Percentiles rank a stretch among this genome's conserved stretches.
phyloP scores from a whole-genome alignment of 2,797 vertebrate species.

The Xenopus petersii region DNA sequence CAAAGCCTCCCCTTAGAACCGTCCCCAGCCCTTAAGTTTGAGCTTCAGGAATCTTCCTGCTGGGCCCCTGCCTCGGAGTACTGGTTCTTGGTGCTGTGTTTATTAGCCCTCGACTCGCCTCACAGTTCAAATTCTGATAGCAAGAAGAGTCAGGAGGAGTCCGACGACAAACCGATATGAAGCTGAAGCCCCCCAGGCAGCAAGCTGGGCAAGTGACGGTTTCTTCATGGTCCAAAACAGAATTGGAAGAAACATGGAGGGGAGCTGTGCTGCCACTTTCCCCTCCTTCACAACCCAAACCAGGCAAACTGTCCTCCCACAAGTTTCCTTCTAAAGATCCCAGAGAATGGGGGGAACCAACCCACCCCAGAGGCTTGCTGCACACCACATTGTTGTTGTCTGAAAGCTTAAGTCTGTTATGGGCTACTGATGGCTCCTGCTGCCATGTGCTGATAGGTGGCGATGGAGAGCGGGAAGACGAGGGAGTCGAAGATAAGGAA shows the following conservation, averaged over 20 bases:
- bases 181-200: slow-evolving; percentile 83
- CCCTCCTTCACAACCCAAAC: slow-evolving; percentile 52
- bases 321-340: slow-evolving; percentile 60
- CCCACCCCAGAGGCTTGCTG: slow-evolving; percentile 72
- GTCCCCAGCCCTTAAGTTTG: slow-evolving; percentile 67
- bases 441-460: slow-evolving; percentile 67
- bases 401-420: slow-evolving; percentile 68
- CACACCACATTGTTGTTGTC: slow-evolving; percentile 72
- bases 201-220: slow-evolving; percentile 86
- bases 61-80: slow-evolving; percentile 58
- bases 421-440: slow-evolving; percentile 58
- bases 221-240: slow-evolving; percentile 76
- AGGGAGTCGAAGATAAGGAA: slow-evolving; percentile 56
- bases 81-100: slow-evolving; percentile 53
- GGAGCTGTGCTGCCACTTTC: slow-evolving; percentile 52
- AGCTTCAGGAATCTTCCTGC: slow-evolving; percentile 76
- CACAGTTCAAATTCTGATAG: slow-evolving; percentile 88
- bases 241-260: slow-evolving; percentile 59
- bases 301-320: slow-evolving; percentile 62
- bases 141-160: slow-evolving; percentile 73
- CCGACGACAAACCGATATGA: slow-evolving; percentile 80
- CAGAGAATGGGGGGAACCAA: slow-evolving; percentile 33
- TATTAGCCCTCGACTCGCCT: slow-evolving; percentile 76
- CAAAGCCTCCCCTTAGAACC: background rate
- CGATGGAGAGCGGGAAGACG: slow-evolving; percentile 48